Conservation (phyloP, 2,113 vertebrate species). For the Piaya cayana region DNA sequence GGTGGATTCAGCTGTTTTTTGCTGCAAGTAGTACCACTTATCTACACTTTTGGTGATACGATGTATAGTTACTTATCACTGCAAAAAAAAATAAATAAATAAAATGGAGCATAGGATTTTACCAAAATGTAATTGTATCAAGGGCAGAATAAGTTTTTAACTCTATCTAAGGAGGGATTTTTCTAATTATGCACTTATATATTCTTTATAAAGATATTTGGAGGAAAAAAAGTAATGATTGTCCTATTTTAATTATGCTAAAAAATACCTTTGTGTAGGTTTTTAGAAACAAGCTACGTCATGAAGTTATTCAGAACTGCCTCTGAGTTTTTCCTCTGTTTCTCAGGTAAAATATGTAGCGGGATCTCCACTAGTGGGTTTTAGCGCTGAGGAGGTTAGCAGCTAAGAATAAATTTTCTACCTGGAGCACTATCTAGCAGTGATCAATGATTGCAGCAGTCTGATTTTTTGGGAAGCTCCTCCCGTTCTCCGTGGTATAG, state of each 20-base stretch:
- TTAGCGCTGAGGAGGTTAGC: slow-evolving; percentile 12
- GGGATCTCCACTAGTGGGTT: slow-evolving; percentile 2
- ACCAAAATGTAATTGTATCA: slow-evolving; percentile 61
- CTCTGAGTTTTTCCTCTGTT: slow-evolving; percentile 64
- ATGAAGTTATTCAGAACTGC: slow-evolving; percentile 24
- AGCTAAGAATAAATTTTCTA: not conserved
- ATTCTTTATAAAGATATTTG: slow-evolving; percentile 77
- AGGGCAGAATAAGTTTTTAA: slow-evolving; percentile 67
- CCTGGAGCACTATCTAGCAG: slow-evolving; percentile 5
- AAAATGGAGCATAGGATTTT: slow-evolving; percentile 62
- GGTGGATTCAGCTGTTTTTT: slow-evolving; percentile 63
- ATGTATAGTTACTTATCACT: slow-evolving; percentile 61
- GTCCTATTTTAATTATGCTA: slow-evolving; percentile 61
- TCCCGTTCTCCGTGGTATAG: not conserved
- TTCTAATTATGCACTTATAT: slow-evolving; percentile 77
- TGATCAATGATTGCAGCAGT: not conserved
- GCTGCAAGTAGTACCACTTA: slow-evolving; percentile 67
- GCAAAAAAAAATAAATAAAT: slow-evolving; percentile 31
- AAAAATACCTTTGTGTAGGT: slow-evolving; percentile 53
- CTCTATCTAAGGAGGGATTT: slow-evolving; percentile 73
- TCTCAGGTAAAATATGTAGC: slow-evolving; percentile 60
- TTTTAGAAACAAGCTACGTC: slow-evolving; percentile 52
- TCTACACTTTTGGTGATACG: slow-evolving; percentile 38
- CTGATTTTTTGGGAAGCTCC: not conserved
- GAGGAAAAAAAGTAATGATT: slow-evolving; percentile 40